Percentiles rank a stretch among this genome's conserved stretches.
Evolutionary conservation across 1,140 invertebrate species (phyloP).

Genomic region (Zaprionus kolodkinae): DNA sequence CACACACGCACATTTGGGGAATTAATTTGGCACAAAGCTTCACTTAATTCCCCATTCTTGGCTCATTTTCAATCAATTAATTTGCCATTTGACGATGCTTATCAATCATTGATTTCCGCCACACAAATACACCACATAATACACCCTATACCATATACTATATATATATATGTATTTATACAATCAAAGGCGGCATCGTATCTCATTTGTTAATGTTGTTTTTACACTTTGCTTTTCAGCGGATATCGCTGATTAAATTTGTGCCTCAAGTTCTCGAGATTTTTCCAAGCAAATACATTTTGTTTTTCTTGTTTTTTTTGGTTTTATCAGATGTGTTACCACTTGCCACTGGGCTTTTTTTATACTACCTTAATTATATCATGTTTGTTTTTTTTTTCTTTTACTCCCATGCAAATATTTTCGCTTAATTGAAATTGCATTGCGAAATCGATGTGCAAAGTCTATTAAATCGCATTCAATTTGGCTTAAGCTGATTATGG

Average conservation of each 20-base stretch:
- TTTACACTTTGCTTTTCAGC: slow-evolving; percentile 27
- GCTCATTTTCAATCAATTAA: slow-evolving; percentile 59
- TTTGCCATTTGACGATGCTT: slow-evolving; percentile 69
- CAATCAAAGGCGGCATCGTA: slow-evolving; percentile 39
- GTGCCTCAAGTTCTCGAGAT: background rate
- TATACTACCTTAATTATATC: background rate
- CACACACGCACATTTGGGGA: background rate
- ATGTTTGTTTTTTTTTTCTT: background rate
- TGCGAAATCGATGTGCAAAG: slow-evolving; percentile 20
- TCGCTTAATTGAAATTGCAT: slow-evolving; percentile 29
- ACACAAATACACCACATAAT: background rate
- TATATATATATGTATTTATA: background rate
- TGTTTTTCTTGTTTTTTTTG: background rate
- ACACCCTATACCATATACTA: background rate
- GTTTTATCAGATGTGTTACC: background rate
- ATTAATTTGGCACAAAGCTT: slow-evolving; percentile 43
- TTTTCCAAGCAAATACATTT: background rate
- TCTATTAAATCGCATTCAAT: slow-evolving; percentile 28
- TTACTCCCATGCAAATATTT: slow-evolving; percentile 10
- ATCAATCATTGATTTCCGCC: slow-evolving; percentile 65
- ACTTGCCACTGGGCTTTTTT: background rate
- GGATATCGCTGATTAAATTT: slow-evolving; percentile 47
- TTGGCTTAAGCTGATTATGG: slow-evolving; percentile 48
- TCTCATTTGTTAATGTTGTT: slow-evolving; percentile 50
- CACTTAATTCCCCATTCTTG: slow-evolving; percentile 43